A percentile compares a stretch with the other conserved stretches of the same genome.
phyloP scores from a whole-genome alignment of 2,113 vertebrate species.

The Synodontis membranacea region DNA sequence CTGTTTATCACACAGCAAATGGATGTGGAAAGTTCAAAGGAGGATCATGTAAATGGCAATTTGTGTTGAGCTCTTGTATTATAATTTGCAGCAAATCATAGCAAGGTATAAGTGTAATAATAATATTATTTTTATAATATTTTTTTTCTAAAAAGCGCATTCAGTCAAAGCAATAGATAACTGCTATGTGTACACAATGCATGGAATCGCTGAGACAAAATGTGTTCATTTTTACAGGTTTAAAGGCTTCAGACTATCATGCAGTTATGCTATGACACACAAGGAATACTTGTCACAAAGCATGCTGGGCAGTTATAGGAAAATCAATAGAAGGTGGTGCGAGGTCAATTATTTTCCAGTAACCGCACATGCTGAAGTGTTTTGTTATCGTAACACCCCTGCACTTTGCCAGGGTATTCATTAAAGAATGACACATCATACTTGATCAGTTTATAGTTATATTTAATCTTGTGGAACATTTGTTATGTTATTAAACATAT shows the following conservation, averaged over 20 bases:
- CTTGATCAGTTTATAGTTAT: neutral
- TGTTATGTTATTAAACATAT: neutral
- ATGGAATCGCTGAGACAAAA: neutral
- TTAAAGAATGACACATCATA: neutral
- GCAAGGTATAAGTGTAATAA: neutral
- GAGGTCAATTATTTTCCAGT: neutral
- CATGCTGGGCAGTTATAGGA: neutral
- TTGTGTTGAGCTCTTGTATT: neutral
- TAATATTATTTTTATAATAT: too few species aligned
- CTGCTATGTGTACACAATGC: neutral
- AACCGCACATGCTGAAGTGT: neutral
- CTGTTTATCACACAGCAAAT: conserved; percentile 5
- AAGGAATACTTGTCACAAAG: neutral
- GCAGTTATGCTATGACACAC: neutral
- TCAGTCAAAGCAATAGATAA: neutral
- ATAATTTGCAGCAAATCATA: neutral
- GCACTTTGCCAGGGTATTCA: neutral
- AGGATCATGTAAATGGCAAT: neutral
- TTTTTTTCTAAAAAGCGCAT: neutral
- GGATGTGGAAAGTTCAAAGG: neutral
- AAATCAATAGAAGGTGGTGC: neutral
- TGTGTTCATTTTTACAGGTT: neutral
- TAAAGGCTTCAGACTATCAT: neutral
- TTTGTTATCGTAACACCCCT: neutral
- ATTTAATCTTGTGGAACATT: neutral